phyloP scores from a whole-genome alignment of 2,888 invertebrate species.

The Trissolcus japonicus region DNA sequence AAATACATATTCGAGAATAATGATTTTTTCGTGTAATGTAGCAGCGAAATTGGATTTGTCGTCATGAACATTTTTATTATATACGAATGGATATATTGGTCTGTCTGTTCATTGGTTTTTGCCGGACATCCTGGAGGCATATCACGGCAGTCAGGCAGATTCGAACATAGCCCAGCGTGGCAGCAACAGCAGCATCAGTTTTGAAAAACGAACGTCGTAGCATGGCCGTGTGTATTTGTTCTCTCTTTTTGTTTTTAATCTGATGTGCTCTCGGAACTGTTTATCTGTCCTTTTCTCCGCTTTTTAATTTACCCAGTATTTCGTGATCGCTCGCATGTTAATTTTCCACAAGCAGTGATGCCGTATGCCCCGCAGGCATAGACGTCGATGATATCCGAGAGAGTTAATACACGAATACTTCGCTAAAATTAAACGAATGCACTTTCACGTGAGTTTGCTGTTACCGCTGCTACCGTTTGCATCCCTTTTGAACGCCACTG shows the following conservation, averaged over 20 bases:
- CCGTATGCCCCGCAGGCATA: conserved; percentile 69
- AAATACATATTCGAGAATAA: conserved; percentile 10
- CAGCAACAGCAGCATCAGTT: conserved; percentile 27
- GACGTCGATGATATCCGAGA: conserved; percentile 70
- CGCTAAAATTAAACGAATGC: conserved; percentile 59
- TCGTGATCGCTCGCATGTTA: conserved; percentile 73
- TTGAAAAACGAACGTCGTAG: conserved; percentile 52
- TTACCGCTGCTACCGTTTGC: conserved; percentile 26
- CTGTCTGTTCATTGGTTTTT: conserved; percentile 63
- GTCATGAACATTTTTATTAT: conserved; percentile 43
- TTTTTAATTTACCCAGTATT: conserved; percentile 70
- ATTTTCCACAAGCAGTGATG: conserved; percentile 72
- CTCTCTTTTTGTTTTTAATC: conserved; percentile 56
- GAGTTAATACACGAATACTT: conserved; percentile 57
- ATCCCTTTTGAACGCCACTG: conserved; percentile 35
- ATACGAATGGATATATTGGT: conserved; percentile 49
- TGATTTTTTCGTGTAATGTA: conserved; percentile 22
- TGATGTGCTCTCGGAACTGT: conserved; percentile 38
- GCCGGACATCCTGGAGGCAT: conserved; percentile 58
- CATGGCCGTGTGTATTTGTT: conserved; percentile 21
- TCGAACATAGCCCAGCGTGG: conserved; percentile 28
- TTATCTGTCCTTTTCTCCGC: conserved; percentile 46
- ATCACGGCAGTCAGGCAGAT: conserved; percentile 46
- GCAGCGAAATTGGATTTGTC: conserved; percentile 43
- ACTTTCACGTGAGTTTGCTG: conserved; percentile 49